Base-by-base conservation (phyloP, 2,888 invertebrate species). In the Rapana venosa region DNA sequence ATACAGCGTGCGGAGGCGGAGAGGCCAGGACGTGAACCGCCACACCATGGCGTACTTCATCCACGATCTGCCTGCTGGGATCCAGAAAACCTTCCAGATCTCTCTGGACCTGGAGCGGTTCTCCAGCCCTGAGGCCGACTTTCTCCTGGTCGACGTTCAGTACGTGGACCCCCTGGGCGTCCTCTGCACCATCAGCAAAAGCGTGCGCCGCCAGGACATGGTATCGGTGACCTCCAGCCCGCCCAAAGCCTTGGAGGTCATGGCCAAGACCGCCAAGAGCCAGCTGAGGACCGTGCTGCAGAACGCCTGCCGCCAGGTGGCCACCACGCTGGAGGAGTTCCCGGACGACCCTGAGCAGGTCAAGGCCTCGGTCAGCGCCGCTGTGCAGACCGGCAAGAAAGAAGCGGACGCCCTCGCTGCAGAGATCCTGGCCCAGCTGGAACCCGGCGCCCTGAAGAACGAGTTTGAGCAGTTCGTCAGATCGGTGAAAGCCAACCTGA, bases 51-150 rank as follows among this genome's bases (percentile, higher is more conserved):
- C 92, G 1, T 94, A 92, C 83, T 94, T 93, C 74, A 88, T 93
- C 87, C 94, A 94, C 81, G 94, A 94, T 87, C 92, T 94, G 66
- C 92, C 92, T 0, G 92, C 92, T 0, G 93, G 93, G n/a, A 92
- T 92, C 32, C 89, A 92, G 26, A 92, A 92, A 66, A 93, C 94
- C 79, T 92, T 94, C 56, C 92, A 93, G 36, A 89, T 94, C 17
- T 92, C 90, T 2, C 83, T 92, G 13, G 90, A 92, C 66, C 83
- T 58, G 61, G 79, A 56, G 1, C 26, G 26, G 36, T 88, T 79
- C n/a, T 79, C 87, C 74, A 83, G 83, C 35, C 26, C 32, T 5
- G 87, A 87, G 22, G 61, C 74, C 0, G 89, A 87, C 20, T 83
- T 91, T n/a, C 79, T 91, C 20, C 22, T 30, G 6, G 91, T 93